phyloP scores from a whole-genome alignment of 1,140 invertebrate genomes.

The Ptiloglossa arizonensis region DNA sequence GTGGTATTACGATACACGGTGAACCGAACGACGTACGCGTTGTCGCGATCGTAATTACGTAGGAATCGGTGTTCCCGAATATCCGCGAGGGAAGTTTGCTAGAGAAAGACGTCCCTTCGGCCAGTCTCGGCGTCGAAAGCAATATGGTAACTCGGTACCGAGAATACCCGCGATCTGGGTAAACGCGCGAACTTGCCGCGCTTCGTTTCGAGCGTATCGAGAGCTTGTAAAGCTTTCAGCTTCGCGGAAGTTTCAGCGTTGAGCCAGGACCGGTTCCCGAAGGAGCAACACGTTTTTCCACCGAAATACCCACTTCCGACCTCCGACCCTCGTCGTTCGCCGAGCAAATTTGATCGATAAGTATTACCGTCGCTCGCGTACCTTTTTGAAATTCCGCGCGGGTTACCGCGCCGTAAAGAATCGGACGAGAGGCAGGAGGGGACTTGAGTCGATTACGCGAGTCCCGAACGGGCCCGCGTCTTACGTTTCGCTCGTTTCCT shows the following conservation, averaged over 20 bases:
- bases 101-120: no score
- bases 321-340: neutral
- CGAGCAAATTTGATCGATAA: conserved; percentile 44
- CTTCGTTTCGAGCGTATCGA: neutral
- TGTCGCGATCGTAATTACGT: no score
- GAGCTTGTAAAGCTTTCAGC: conserved; percentile 35
- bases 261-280: conserved; percentile 23
- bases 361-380: conserved; percentile 4
- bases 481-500: neutral
- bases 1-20: no score
- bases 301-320: conserved; percentile 8
- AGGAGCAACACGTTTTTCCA: conserved; percentile 7
- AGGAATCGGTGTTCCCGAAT: no score
- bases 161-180: conserved; percentile 17
- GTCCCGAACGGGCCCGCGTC: neutral
- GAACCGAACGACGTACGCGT: no score
- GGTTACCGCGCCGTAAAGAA: neutral
- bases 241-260: neutral
- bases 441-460: conserved; percentile 2
- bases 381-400: neutral
- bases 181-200: neutral
- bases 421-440: no score
- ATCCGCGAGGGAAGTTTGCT: no score
- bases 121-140: no score
- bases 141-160: no score